Evolutionary conservation across 1,140 invertebrate genomes (phyloP), one percentile per base, ranked within the genome.

Genomic region (Heliothis virescens): DNA sequence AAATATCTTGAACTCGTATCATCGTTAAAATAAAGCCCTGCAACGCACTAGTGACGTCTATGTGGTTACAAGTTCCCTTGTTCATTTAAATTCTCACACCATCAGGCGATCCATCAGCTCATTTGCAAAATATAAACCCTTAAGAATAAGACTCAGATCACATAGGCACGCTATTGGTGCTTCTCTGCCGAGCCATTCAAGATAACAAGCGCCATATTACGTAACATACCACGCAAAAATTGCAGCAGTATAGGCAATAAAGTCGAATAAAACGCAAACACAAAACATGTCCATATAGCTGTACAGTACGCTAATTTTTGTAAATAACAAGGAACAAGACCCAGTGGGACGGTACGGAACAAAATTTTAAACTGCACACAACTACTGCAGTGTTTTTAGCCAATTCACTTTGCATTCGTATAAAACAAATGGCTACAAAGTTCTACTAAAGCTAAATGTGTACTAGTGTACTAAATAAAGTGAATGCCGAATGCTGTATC

Each of bases 251-350:
- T 10, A 50, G 55, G 16, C n/a, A 74, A 74, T 59, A 74, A 74
- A 74, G 47, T 62, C 53, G 41, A 73, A 73, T 57, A 18, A 48
- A 59, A 29, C n/a, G 52, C 16, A 59, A 53, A 57, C 21, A 59
- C 55, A 12, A n/a, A 47, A 74, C 55, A 74, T 63, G 41, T 63
- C 41, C 60, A 63, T 63, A 65, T 16, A 72, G 9, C 55, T 13
- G 48, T 52, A 10, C 18, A 29, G 18, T 29, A 34, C 69, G 47
- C 69, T 57, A 72, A 57, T 74, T 74, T 74, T 69, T 74, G 55
- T 47, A 59, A 74, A 72, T 72, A 74, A 74, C 72, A 74, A 74
- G 72, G 57, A 60, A 60, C 55, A 74, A 74, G 55, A 74, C 72
- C 72, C 72, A 16, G 4, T 62, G 72, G 72, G 72, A 74, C 55